Conservation (phyloP, 2,888 invertebrate species). For the Adelognathus sp. region DNA sequence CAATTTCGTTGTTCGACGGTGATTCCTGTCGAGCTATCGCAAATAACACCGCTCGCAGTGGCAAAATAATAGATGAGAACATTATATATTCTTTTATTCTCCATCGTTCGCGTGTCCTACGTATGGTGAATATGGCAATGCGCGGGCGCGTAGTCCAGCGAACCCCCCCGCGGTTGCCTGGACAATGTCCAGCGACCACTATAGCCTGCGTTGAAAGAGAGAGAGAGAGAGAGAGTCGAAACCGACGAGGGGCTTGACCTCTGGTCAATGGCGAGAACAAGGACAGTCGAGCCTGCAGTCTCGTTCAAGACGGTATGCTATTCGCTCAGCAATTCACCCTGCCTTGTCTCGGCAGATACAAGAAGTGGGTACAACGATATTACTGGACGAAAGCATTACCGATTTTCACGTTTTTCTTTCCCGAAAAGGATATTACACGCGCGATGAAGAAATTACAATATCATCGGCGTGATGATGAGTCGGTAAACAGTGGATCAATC, state of each 20-base stretch:
- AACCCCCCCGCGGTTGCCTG: constrained; percentile 1
- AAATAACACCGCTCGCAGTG: too few relatives aligned
- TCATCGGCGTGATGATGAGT: not conserved
- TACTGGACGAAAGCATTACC: not conserved
- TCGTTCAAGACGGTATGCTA: constrained; percentile 73
- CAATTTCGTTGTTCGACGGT: not conserved
- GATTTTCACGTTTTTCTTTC: not conserved
- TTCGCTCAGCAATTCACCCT: constrained; percentile 78
- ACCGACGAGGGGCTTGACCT: constrained; percentile 76
- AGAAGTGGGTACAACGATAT: constrained; percentile 72
- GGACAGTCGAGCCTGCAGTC: constrained; percentile 68
- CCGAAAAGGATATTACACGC: not conserved
- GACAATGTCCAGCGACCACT: constrained; percentile 50
- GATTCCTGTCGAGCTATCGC: not conserved
- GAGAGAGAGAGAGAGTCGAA: constrained; percentile 48
- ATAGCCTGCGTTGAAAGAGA: constrained; percentile 63
- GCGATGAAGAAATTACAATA: not conserved
- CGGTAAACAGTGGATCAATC: constrained; percentile 39
- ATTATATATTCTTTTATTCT: not conserved
- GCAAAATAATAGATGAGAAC: too few relatives aligned
- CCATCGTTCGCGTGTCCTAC: not conserved
- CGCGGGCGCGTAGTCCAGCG: constrained; percentile 21
- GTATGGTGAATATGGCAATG: not conserved
- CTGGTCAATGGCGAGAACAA: constrained; percentile 76
- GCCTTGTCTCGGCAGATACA: constrained; percentile 78